Evolutionary conservation across 37 sponge, comb jelly and placozoan genomes (phyloP), one percentile per base, ranked within the genome.

Genomic region (Axinella damicornis): DNA sequence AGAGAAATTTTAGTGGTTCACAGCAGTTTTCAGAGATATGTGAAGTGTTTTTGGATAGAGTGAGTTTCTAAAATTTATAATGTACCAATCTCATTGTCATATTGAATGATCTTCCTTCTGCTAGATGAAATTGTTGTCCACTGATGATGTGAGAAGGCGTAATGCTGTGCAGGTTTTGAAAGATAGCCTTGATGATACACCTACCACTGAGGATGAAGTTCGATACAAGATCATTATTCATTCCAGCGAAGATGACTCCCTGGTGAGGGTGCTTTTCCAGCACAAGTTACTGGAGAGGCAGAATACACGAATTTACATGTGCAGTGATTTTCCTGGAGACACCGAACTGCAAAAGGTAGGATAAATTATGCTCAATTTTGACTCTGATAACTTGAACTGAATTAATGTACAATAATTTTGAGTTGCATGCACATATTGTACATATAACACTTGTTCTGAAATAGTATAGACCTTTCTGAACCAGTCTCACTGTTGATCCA

Each of bases 1-100:
- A 93, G 81, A 87, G 90, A 38, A 93, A 93, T 59, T 93, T 93
- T 71, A 93, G 85, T 76, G 94, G 94, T 24, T 53, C n/a, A 36
- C 76, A 88, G 25, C 22, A 73, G 22, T 88, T 88, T 73, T 22
- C 67, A 14, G 17, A 13, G 15, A 53, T 82, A 16, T 73, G 76
- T 70, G 54, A 65, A 5, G 27, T 17, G 40, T 88, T 88, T 46
- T 46, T 88, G 32, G 40, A 22, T 5, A 2, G n/a, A n/a, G 83
- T 83, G 54, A 73, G 73, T 71, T 46, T 46, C 46, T n/a, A n/a
- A n/a, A 46, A 46, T 46, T 9, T 12, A 46, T 46, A 9, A 12
- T 46, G 46, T 46, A 9, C 46, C 46, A 46, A 4, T n/a, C n/a
- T n/a, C n/a, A n/a, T n/a, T n/a, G n/a, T n/a, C n/a, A n/a, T n/a